Percentiles rank a stretch among this genome's conserved stretches.
phyloP scores from a whole-genome alignment of 2,888 invertebrate species.

The Bembecia ichneumoniformis region DNA sequence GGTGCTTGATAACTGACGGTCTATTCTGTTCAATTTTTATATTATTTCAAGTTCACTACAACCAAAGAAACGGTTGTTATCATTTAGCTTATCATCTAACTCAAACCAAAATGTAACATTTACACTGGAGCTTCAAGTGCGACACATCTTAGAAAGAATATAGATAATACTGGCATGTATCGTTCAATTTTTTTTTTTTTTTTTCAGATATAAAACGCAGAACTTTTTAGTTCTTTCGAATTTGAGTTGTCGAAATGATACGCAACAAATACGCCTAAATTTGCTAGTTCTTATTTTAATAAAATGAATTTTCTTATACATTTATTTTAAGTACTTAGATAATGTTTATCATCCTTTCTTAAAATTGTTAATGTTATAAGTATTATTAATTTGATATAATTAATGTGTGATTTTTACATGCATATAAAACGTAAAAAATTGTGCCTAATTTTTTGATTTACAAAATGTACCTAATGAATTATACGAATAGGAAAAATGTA shows the following conservation, averaged over 20 bases:
- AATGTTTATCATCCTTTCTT: not conserved
- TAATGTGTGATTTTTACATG: conserved; percentile 17
- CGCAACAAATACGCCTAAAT: conserved; percentile 15
- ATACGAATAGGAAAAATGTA: conserved; percentile 1
- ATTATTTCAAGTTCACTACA: conserved; percentile 13
- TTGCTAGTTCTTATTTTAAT: conserved; percentile 7
- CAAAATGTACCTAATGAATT: conserved; percentile 7
- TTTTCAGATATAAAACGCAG: too few relatives aligned
- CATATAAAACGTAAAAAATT: conserved; percentile 18
- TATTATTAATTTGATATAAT: not conserved
- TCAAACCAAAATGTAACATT: too few relatives aligned
- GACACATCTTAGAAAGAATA: too few relatives aligned
- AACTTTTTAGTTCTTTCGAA: too few relatives aligned
- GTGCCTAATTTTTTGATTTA: conserved; percentile 19
- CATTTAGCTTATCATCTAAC: conserved; percentile 6
- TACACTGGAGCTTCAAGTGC: too few relatives aligned
- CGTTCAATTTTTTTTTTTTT: too few relatives aligned
- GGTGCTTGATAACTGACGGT: conserved; percentile 49
- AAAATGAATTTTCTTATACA: conserved; percentile 13
- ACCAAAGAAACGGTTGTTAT: conserved; percentile 40
- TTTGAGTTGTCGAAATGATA: not conserved
- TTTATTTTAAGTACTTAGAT: conserved; percentile 2
- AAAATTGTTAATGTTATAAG: not conserved
- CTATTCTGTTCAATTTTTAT: conserved; percentile 14
- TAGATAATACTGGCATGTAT: too few relatives aligned